Conservation (phyloP, 1,140 invertebrate genomes). For the Manduca sexta region DNA sequence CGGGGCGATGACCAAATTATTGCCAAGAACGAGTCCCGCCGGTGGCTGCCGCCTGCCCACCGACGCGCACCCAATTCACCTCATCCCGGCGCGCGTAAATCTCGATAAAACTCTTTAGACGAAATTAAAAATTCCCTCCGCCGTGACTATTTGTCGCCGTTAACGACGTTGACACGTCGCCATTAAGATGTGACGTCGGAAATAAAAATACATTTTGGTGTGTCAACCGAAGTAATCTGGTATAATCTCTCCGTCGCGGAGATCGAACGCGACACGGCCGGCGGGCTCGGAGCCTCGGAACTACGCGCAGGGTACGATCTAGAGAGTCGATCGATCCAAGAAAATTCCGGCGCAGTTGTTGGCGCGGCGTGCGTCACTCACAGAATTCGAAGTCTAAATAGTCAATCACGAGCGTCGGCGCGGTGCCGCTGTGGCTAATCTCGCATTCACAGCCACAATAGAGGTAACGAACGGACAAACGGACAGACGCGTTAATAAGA, state of each 20-base stretch:
- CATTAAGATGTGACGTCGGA: constrained; percentile 7
- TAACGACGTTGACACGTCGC: constrained; percentile 16
- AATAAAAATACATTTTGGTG: constrained; percentile 6
- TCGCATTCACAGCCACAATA: constrained; percentile 62
- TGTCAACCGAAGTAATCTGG: constrained; percentile 4
- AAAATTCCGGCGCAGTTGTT: constrained; percentile 4
- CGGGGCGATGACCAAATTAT: constrained; percentile 63
- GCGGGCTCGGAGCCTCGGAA: constrained; percentile 4
- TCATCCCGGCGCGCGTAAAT: constrained; percentile 32
- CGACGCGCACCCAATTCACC: constrained; percentile 22
- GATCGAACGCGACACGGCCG: constrained; percentile 4
- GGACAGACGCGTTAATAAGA: constrained; percentile 64
- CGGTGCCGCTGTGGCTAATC: constrained; percentile 54
- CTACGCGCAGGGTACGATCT: no score
- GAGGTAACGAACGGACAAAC: constrained; percentile 68
- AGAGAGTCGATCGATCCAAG: constrained; percentile 7
- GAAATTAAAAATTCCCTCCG: constrained; percentile 13
- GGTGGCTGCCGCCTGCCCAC: constrained; percentile 19
- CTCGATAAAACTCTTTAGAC: constrained; percentile 29
- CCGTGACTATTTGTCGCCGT: constrained; percentile 16
- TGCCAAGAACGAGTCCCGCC: constrained; percentile 48
- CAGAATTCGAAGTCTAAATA: constrained; percentile 58
- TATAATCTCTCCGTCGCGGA: constrained; percentile 3
- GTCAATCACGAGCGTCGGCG: constrained; percentile 59
- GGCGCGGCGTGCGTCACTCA: constrained; percentile 39